phyloP scores from a whole-genome alignment of 2,113 vertebrate species.

The Rhineura floridana region DNA sequence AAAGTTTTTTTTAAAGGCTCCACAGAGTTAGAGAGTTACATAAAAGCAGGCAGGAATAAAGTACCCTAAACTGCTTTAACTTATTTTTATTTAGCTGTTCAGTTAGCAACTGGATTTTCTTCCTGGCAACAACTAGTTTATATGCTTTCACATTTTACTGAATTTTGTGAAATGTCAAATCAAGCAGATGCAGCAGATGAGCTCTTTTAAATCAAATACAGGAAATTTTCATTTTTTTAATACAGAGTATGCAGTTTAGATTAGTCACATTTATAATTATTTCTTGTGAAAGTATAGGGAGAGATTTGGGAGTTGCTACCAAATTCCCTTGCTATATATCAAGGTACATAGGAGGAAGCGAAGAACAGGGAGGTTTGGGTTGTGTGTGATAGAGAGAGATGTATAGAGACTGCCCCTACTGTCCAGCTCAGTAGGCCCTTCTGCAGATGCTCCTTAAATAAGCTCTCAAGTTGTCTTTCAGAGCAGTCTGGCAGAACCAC shows the following conservation, averaged over 20 bases:
- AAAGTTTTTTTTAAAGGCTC: neutral
- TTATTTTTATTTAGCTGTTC: slow-evolving; percentile 48
- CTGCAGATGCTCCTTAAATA: too few relatives aligned
- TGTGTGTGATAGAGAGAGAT: too few relatives aligned
- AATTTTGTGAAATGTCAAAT: slow-evolving; percentile 33
- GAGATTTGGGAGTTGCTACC: neutral
- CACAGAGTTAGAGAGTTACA: slow-evolving; percentile 12
- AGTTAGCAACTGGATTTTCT: neutral
- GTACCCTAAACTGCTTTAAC: slow-evolving; percentile 26
- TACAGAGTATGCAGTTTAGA: neutral
- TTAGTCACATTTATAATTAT: neutral
- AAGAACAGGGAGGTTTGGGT: neutral
- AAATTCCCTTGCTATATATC: neutral
- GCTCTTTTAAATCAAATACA: slow-evolving; percentile 9
- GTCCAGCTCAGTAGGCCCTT: too few relatives aligned
- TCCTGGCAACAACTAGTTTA: slow-evolving; percentile 2
- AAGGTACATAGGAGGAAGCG: neutral
- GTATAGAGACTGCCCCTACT: too few relatives aligned
- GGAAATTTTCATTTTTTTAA: neutral
- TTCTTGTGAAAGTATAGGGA: neutral
- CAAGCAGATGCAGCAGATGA: slow-evolving; percentile 26
- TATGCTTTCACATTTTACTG: slow-evolving; percentile 20
- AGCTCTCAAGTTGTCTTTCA: neutral
- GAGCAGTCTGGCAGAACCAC: too few relatives aligned
- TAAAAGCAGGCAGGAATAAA: slow-evolving; percentile 33